phyloP scores from a whole-genome alignment of 2,797 vertebrate species.

The Catharus ustulatus region DNA sequence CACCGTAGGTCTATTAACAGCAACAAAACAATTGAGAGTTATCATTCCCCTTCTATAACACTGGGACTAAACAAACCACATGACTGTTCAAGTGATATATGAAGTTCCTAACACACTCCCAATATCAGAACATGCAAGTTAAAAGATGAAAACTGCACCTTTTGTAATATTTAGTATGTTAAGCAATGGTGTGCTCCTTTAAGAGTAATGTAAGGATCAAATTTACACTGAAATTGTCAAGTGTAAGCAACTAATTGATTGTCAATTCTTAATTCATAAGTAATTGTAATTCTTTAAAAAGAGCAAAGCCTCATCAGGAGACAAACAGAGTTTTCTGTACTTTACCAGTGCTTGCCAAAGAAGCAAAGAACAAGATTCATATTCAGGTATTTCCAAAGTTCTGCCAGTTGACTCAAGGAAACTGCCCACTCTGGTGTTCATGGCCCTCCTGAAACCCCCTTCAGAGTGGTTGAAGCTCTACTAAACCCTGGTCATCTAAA shows the following conservation, averaged over 20 bases:
- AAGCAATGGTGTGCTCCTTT: background rate
- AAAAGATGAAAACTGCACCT: background rate
- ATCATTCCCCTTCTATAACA: background rate
- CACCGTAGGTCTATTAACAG: conserved; percentile 75
- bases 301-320: background rate
- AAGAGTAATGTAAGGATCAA: background rate
- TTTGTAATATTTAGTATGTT: background rate
- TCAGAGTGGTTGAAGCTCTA: background rate
- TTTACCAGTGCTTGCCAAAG: background rate
- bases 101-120: background rate
- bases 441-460: background rate
- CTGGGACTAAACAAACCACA: background rate
- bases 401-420: background rate
- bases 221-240: background rate
- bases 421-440: background rate
- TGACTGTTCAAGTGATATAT: background rate
- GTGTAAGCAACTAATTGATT: background rate
- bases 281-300: background rate
- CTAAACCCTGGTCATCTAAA: background rate
- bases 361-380: background rate
- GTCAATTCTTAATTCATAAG: background rate
- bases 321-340: background rate
- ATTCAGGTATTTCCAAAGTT: background rate
- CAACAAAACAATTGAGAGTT: conserved; percentile 25
- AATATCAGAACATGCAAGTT: background rate